Evolutionary conservation across 2,113 vertebrate genomes (phyloP).

Genomic region (Canis aureus): DNA sequence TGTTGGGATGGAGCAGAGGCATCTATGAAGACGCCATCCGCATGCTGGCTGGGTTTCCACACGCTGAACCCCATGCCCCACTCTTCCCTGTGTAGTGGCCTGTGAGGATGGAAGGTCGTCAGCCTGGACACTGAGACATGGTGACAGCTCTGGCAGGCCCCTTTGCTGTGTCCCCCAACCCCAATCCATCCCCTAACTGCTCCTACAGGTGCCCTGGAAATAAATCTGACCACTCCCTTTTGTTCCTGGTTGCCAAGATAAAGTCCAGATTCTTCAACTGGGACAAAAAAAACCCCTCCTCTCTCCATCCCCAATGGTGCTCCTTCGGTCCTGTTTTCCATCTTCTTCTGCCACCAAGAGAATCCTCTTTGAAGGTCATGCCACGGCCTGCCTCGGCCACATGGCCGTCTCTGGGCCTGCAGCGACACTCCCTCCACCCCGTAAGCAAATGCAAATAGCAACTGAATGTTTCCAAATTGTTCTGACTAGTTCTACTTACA

Average conservation of each 20-base stretch:
- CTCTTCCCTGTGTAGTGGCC: background rate
- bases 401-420: background rate
- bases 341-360: background rate
- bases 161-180: accelerated
- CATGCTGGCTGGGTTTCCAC: accelerated
- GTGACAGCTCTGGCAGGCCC: too few species aligned
- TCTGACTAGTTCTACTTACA: accelerated
- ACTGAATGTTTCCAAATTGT: background rate
- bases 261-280: background rate
- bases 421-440: background rate
- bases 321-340: background rate
- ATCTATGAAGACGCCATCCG: accelerated
- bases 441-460: background rate
- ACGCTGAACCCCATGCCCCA: accelerated
- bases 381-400: background rate
- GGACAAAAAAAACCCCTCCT: background rate
- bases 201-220: background rate
- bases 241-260: background rate
- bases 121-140: background rate
- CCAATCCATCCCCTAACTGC: background rate
- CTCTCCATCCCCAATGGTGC: too few species aligned
- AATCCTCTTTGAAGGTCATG: background rate
- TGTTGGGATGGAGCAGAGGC: background rate
- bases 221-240: background rate
- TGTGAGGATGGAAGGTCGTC: background rate